Conservation (phyloP, 2,888 invertebrate genomes). For the Mythimna lalbum region DNA sequence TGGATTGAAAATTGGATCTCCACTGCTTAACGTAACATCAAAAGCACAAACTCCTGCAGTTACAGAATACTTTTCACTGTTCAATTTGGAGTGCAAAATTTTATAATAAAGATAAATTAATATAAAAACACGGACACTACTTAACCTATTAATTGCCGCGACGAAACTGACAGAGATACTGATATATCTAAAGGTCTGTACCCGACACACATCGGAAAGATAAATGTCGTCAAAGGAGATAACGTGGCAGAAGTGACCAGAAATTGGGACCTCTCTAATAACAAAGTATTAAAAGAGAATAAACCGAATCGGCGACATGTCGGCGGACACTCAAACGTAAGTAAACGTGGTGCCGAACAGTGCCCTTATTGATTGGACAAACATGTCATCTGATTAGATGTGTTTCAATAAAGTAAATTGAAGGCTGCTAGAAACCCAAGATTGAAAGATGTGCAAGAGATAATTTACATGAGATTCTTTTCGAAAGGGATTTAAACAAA, state of each 20-base stretch:
- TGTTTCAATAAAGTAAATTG: slow-evolving; percentile 4
- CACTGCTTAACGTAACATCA: slow-evolving; percentile 12
- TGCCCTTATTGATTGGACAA: slow-evolving; percentile 38
- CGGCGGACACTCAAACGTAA: slow-evolving; percentile 15
- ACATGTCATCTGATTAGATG: slow-evolving; percentile 22
- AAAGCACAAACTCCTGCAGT: neutral
- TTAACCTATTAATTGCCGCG: slow-evolving; percentile 44
- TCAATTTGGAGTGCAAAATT: neutral
- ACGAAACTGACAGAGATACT: slow-evolving; percentile 58
- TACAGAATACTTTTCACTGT: slow-evolving; percentile 9
- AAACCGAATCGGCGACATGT: slow-evolving; percentile 21
- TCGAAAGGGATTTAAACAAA: neutral
- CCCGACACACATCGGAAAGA: slow-evolving; percentile 77
- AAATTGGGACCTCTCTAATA: slow-evolving; percentile 61
- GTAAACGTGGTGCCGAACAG: slow-evolving; percentile 12
- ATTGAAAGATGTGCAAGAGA: slow-evolving; percentile 8
- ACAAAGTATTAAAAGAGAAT: slow-evolving; percentile 46
- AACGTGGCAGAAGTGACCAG: slow-evolving; percentile 64
- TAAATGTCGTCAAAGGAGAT: slow-evolving; percentile 81
- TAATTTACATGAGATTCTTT: neutral
- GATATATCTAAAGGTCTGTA: slow-evolving; percentile 70
- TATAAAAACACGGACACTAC: slow-evolving; percentile 40
- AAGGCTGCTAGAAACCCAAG: neutral
- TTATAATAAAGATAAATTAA: slow-evolving; percentile 15
- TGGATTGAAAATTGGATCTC: slow-evolving; percentile 4